Percentiles rank a stretch among this genome's conserved stretches.
These are phyloP conservation scores for Brachyrhaphis roseni DNA, from an alignment of 2,797 vertebrate genomes.

Conservation along the genomic window DNA sequence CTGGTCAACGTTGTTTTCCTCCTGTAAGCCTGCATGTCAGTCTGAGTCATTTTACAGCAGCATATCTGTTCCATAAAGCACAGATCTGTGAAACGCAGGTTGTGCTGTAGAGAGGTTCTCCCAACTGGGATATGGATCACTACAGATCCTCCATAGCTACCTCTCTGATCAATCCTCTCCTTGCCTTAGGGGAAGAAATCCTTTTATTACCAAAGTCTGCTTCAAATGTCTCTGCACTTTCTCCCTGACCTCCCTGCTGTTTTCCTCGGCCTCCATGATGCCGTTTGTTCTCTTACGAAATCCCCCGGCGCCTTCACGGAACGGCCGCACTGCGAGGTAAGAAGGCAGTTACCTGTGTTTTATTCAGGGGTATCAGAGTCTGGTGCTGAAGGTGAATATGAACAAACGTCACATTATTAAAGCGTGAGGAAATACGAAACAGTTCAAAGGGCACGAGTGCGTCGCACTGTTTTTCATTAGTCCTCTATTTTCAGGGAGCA, in stretches of 20 bases:
- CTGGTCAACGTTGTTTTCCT: not conserved
- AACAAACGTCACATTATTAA: not conserved
- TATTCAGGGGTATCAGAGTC: not conserved
- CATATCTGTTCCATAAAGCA: not conserved
- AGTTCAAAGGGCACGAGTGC: not conserved
- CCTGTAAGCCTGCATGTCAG: not conserved
- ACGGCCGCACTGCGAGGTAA: not conserved
- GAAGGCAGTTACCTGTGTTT: not conserved
- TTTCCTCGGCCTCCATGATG: not conserved
- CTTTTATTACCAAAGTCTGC: not conserved
- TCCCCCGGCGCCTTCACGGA: not conserved
- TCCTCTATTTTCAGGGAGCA: not conserved
- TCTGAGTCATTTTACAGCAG: not conserved
- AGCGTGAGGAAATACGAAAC: not conserved
- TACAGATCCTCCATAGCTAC: not conserved
- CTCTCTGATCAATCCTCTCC: not conserved
- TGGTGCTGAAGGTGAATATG: not conserved
- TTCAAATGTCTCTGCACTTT: not conserved
- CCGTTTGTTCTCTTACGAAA: not conserved
- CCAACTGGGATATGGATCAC: not conserved
- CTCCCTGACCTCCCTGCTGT: not conserved
- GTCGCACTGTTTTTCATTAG: not conserved
- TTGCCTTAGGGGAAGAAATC: not conserved
- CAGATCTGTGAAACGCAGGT: not conserved
- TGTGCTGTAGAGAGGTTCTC: not conserved